Evolutionary conservation across 2,888 invertebrate genomes (phyloP).

Genomic region (Himalopsyche tibetana): DNA sequence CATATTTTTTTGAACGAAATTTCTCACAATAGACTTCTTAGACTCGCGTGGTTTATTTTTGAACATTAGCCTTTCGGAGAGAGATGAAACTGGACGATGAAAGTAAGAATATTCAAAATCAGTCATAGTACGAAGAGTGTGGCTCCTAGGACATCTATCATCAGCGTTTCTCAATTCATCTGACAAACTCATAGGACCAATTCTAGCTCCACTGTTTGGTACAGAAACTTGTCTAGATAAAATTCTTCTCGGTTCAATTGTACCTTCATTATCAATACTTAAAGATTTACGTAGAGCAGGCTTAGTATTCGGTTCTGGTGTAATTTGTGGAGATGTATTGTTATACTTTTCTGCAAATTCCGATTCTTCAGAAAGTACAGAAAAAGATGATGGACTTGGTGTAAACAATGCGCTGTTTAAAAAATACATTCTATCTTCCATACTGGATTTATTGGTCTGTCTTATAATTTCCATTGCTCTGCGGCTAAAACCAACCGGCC

Average conservation of each 20-base stretch:
- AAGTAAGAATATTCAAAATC: conserved; percentile 58
- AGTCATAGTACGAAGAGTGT: conserved; percentile 60
- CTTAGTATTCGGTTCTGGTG: conserved; percentile 50
- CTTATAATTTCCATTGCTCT: conserved; percentile 59
- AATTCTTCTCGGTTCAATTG: conserved; percentile 6
- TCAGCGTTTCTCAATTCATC: conserved; percentile 74
- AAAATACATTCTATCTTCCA: conserved; percentile 66
- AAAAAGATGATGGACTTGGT: conserved; percentile 70
- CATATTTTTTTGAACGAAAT: conserved; percentile 63
- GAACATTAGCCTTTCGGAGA: conserved; percentile 65
- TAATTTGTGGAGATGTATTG: background rate
- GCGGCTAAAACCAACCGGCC: conserved; percentile 71
- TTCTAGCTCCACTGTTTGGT: conserved; percentile 43
- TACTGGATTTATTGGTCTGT: conserved; percentile 58
- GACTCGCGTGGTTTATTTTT: conserved; percentile 67
- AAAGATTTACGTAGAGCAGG: conserved; percentile 48
- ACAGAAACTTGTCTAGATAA: conserved; percentile 55
- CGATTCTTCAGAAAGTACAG: conserved; percentile 67
- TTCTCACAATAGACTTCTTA: conserved; percentile 66
- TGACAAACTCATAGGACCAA: conserved; percentile 65
- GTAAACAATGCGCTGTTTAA: conserved; percentile 72
- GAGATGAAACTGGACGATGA: conserved; percentile 66
- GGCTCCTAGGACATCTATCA: conserved; percentile 66
- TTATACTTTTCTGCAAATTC: conserved; percentile 13
- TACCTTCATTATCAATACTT: conserved; percentile 58